Evolutionary conservation across 2,888 invertebrate genomes (phyloP), one percentile per base, ranked within the genome.

Genomic region (Caenorhabditis imperialis): DNA sequence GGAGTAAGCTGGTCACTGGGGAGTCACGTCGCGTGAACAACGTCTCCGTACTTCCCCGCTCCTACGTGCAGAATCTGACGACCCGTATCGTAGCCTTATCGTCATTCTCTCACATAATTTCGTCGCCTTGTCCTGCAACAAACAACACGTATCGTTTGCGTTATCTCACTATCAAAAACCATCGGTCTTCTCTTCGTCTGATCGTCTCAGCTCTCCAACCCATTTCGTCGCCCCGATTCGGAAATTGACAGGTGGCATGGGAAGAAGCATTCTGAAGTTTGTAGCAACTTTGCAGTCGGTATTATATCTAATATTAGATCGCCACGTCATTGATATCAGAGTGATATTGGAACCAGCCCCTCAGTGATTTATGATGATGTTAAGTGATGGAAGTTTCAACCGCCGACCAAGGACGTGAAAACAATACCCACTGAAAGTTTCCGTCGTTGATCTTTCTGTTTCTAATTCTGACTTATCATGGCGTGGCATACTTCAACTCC

Each of bases 81-180:
- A 48, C 50, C 40, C 35, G 38, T 38, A n/a, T 25, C 47, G 10
- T 20, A 22, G 27, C 20, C 44, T 27, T 38, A 35, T 47, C 22
- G 12, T 30, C 23, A 20, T 51, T 51, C 37, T 14, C 25, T n/a
- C n/a, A n/a, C n/a, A n/a, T 30, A 10, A 42, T 47, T 47, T 47
- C 45, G 35, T 57, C 44, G 27, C 25, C 54, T 22, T 38, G 23
- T 6, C 37, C 48, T 63, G 63, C 63, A 54, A 63, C 63, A 63
- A 63, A 63, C 63, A 63, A 54, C 54, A 54, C 42, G 53, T 54
- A 54, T 63, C 62, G 25, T 54, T 30, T 30, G 30, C 30, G 30
- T 30, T 30, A 30, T 30, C 30, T 30, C 30, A 30, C 30, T 47
- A 54, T 54, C 54, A 54, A 44, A 16, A 62, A 54, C 37, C 27